Base-by-base conservation (phyloP, 2,888 invertebrate species). In the Marasmarcha lunaedactyla region DNA sequence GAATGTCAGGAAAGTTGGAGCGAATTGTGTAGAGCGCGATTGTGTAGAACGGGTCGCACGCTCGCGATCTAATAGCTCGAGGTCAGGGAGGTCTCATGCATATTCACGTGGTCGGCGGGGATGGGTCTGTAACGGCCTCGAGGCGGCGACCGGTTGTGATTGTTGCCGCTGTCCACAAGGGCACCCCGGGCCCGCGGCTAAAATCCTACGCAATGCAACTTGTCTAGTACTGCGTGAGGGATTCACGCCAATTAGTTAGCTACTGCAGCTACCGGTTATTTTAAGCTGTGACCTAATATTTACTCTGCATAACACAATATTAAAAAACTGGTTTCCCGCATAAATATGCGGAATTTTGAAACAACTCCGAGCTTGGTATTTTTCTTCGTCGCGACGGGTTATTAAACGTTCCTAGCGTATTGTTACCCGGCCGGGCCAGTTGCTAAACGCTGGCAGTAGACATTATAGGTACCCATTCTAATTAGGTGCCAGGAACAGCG, bases 41-140 rank as follows among this genome's bases (percentile, higher is more conserved):
- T 66, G 62, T 66, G 56, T 62, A 55, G 49, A 50, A 53, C 50
- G 47, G 63, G 73, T 77, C 79, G 70, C 78, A 78, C 78, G 76
- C 71, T 76, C 63, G 64, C 67, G 66, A 59, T 72, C 76, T 74
- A 73, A 74, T 74, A 74, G 67, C 69, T 60, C 73, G 78, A 79
- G 81, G 83, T 81, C 77, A 73, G 71, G 60, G 73, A 63, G 57
- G 53, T 59, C 62, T 79, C 79, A 78, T 81, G 83, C 79, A 79
- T 81, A 81, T 81, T 81, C 83, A 81, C 72, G 62, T 63, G 48
- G 59, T 27, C 37, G 20, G 20, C 20, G 4, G 20, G 20, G 27
- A 45, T 62, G 57, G 59, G 73, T 81, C 78, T 72, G 74, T 79
- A 81, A 81, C 83, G 83, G 83, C 76, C 77, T 30, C 30, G 30